Evolutionary conservation across 2,797 vertebrate species (phyloP), one percentile per base, ranked within the genome.

Genomic region (Epinephelus awoara): DNA sequence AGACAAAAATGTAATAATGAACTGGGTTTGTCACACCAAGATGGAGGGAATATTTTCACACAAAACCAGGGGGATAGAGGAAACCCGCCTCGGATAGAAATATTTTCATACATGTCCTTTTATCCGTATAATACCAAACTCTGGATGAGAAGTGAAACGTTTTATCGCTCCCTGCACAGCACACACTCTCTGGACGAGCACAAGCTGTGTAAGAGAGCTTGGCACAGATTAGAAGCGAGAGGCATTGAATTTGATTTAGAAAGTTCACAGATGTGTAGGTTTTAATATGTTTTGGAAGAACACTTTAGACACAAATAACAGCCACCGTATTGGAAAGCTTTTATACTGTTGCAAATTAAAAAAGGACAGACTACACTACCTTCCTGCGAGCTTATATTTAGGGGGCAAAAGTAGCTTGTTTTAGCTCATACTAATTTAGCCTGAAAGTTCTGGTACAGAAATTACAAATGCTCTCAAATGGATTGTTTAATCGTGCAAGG

Each of bases 1-100:
- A 70, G 49, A 79, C 54, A 54, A 58, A 78, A 62, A 79, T 79
- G 87, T 92, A 93, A 93, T 94, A 93, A 94, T 94, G 91, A 94
- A 90, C 69, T 83, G 54, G 72, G 74, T 74, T 82, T 83, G 62
- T 77, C 75, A 76, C 62, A 79, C 72, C 23, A 52, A 80, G 50
- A 68, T 72, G 59, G 72, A 84, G 21, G 18, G 5, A 90, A 54
- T 57, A 34, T 55, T 79, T 18, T 63, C 7, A n/a, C 19, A n/a
- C 40, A 66, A 77, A 79, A 51, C 25, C 18, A 80, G 34, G 14
- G 2, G 29, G 27, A 81, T 27, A 70, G 27, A 77, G 52, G 23
- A 66, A 85, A 69, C 64, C 52, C 52, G 10, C 58, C 54, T 77
- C 54, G 74, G 55, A 86, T 47, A 72, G 75, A 84, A 88, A 81